Percentiles rank a stretch among this genome's conserved stretches.
Conservation (phyloP, 2,113 vertebrate species). For the Notothenia rossii region DNA sequence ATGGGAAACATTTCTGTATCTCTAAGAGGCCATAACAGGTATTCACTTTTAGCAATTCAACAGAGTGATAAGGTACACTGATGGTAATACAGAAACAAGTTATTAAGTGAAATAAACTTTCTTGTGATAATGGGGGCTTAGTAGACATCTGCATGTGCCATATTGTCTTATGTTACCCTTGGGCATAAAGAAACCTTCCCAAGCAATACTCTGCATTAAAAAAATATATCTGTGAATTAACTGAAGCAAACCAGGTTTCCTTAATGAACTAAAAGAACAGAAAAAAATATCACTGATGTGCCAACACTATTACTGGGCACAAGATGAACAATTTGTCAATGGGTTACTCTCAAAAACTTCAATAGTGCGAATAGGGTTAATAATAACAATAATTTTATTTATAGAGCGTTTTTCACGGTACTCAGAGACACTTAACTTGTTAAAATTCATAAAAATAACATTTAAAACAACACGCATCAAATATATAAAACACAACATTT, state of each 20-base stretch:
- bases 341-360: background rate
- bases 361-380: no score
- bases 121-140: background rate
- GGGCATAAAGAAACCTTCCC: constrained; percentile 32
- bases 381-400: no score
- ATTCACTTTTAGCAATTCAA: background rate
- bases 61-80: constrained; percentile 8
- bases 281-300: background rate
- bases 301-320: background rate
- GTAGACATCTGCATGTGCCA: constrained; percentile 1
- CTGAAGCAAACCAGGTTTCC: background rate
- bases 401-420: no score
- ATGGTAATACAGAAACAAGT: background rate
- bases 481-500: no score
- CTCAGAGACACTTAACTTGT: no score
- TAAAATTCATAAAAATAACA: no score
- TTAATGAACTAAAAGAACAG: background rate
- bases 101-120: constrained; percentile 9
- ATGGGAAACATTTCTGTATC: background rate
- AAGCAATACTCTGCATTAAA: constrained; percentile 6
- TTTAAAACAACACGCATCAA: no score
- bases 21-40: background rate
- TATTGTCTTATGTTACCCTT: constrained; percentile 12
- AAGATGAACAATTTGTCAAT: background rate
- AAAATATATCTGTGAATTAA: constrained; percentile 22